Conservation (phyloP, 2,888 invertebrate species). For the Chloroclysta siterata region DNA sequence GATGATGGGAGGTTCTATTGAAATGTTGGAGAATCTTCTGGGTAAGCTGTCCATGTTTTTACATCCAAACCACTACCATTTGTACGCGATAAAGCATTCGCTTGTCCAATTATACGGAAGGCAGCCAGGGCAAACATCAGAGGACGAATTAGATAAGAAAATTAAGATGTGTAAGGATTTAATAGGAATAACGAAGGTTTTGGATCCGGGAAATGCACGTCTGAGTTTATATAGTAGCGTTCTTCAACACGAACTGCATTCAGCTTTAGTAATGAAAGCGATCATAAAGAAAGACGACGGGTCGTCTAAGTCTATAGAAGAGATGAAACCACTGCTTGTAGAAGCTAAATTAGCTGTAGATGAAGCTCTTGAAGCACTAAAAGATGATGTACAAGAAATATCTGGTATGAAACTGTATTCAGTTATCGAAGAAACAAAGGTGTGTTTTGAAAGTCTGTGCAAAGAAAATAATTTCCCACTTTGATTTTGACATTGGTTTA, state of each 20-base stretch:
- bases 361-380: slow-evolving; percentile 73
- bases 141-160: slow-evolving; percentile 87
- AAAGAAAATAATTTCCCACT: slow-evolving; percentile 69
- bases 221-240: slow-evolving; percentile 92
- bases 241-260: slow-evolving; percentile 89
- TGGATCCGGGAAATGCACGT: slow-evolving; percentile 90
- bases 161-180: slow-evolving; percentile 88
- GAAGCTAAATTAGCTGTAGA: slow-evolving; percentile 77
- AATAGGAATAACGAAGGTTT: slow-evolving; percentile 84
- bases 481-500: slow-evolving; percentile 41
- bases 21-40: slow-evolving; percentile 86
- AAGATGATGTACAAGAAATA: slow-evolving; percentile 81
- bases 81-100: slow-evolving; percentile 92
- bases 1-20: slow-evolving; percentile 85
- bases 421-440: slow-evolving; percentile 76
- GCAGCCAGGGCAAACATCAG: slow-evolving; percentile 86
- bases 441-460: slow-evolving; percentile 77
- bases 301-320: slow-evolving; percentile 56
- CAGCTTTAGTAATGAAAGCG: slow-evolving; percentile 81
- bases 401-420: slow-evolving; percentile 82
- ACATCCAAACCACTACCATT: slow-evolving; percentile 93
- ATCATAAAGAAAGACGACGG: slow-evolving; percentile 69
- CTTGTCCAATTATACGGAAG: slow-evolving; percentile 92
- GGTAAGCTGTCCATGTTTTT: slow-evolving; percentile 89
- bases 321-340: slow-evolving; percentile 66